Conservation (phyloP, 2,888 invertebrate genomes). For the Gymnoscelis rufifasciata region DNA sequence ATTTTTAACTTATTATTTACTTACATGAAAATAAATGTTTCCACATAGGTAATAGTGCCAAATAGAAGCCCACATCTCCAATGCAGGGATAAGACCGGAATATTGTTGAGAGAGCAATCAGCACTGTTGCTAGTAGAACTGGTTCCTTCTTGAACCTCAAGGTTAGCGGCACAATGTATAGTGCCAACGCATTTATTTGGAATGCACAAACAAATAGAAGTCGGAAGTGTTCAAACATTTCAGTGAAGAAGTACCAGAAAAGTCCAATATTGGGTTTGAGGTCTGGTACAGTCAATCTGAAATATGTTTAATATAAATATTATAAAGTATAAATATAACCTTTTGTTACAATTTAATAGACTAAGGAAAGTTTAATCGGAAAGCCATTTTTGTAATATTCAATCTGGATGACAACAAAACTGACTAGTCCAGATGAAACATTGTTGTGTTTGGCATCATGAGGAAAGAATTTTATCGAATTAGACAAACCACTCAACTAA, state of each 20-base stretch:
- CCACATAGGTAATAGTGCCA: conserved; percentile 95
- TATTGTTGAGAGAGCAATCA: conserved; percentile 90
- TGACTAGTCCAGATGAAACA: too few relatives aligned
- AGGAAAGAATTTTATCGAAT: too few relatives aligned
- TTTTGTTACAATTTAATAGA: too few relatives aligned
- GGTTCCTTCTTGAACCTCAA: conserved; percentile 89
- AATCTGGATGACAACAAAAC: too few relatives aligned
- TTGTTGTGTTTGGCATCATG: too few relatives aligned
- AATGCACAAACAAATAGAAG: conserved; percentile 96
- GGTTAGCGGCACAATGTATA: conserved; percentile 94
- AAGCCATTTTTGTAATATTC: too few relatives aligned
- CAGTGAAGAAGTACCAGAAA: conserved; percentile 99
- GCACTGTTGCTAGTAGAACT: conserved; percentile 86
- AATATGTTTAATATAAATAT: too few relatives aligned
- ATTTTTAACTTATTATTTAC: too few relatives aligned
- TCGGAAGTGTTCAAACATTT: conserved; percentile 99
- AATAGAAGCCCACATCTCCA: conserved; percentile 95
- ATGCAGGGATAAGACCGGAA: conserved; percentile 98
- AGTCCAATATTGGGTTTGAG: conserved; percentile 97
- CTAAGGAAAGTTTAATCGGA: too few relatives aligned
- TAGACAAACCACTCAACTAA: too few relatives aligned
- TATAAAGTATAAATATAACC: too few relatives aligned
- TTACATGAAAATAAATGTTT: conserved; percentile 91
- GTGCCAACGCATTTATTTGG: conserved; percentile 95
- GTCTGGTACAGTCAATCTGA: conserved; percentile 93